phyloP scores from a whole-genome alignment of 2,113 vertebrate genomes.

The Chascanopsetta lugubris region DNA sequence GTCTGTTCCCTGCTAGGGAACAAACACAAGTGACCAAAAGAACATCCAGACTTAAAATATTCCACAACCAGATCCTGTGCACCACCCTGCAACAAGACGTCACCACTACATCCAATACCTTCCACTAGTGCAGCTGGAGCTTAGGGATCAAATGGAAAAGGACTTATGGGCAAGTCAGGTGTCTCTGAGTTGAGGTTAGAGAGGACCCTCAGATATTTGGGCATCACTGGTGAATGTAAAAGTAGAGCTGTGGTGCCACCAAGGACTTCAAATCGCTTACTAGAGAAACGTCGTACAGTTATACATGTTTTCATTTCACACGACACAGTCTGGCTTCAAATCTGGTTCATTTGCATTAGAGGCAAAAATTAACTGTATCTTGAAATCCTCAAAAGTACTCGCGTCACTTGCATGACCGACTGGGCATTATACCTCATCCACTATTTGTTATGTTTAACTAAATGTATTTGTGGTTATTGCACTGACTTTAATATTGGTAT shows the following conservation, averaged over 20 bases:
- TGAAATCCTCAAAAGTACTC: neutral
- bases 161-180: neutral
- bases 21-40: neutral
- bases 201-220: neutral
- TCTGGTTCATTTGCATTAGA: too few species aligned
- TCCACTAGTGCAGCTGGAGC: neutral
- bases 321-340: too few species aligned
- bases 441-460: neutral
- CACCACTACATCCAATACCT: neutral
- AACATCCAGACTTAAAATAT: neutral
- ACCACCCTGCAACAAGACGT: neutral
- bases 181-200: neutral
- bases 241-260: too few species aligned
- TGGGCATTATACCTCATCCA: neutral
- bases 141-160: neutral
- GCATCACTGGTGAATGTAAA: neutral
- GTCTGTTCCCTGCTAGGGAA: too few species aligned
- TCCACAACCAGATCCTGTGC: neutral
- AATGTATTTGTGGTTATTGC: neutral
- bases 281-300: too few species aligned
- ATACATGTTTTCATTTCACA: too few species aligned
- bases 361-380: neutral
- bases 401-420: neutral
- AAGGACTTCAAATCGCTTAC: too few species aligned
- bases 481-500: constrained; percentile 15